Base-by-base conservation (phyloP, 1,140 invertebrate species). In the Neodiprion pinetum region DNA sequence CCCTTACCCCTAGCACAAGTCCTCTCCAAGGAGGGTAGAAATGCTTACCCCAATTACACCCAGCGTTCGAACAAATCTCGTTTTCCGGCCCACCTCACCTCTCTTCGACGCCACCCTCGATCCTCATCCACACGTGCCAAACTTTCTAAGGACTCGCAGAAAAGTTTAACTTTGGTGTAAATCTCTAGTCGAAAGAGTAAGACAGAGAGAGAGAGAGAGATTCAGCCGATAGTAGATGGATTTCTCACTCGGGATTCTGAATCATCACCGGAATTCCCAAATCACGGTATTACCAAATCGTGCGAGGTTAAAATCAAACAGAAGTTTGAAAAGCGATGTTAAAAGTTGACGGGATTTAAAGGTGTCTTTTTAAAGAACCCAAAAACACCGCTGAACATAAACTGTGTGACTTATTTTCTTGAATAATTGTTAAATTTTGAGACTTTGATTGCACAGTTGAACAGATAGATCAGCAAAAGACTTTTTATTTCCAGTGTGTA, bases 71-170 rank as follows among this genome's bases (percentile, higher is more conserved):
- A 61, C 53, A 61, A 61, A 61, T 61, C 5, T 69, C 48, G 28
- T 77, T 71, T 74, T 69, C n/a, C 48, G 61, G 50, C 11, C 50
- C 50, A 47, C 48, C 53, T 67, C 50, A 47, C 72, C 66, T 71
- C 11, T 11, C 53, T 74, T 61, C 72, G 8, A 40, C 1, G 1
- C 28, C 28, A 40, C 61, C 71, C 67, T 67, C 21, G 65, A 17
- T 53, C 70, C 17, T 71, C 69, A 2, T 17, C 4, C 53, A 17
- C 53, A 17, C 53, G 53, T 61, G 53, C 53, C n/a, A 61, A 61
- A 61, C 11, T 61, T 61, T 17, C 53, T 61, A 61, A 61, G 53
- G 53, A 61, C 53, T 17, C 7, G 53, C n/a, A 61, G 53, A 61
- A 61, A 14, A 61, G 53, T 61, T 5, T 9, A 61, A 17, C 11